Conservation (phyloP, 2,113 vertebrate genomes). For the Ammodytes marinus region DNA sequence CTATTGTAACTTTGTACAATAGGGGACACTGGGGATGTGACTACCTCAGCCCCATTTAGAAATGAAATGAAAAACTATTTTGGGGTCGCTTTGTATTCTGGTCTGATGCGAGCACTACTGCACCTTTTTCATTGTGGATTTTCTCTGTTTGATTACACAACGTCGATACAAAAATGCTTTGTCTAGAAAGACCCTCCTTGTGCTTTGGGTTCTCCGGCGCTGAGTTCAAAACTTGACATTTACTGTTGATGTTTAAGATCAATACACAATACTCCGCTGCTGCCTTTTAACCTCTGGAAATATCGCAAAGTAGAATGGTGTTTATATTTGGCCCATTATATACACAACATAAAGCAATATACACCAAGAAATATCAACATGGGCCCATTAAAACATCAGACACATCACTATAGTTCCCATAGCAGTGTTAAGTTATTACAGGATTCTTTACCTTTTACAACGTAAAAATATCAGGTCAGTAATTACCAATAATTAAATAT, state of each 20-base stretch:
- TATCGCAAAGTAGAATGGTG: conserved; percentile 1
- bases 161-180: conserved; percentile 35
- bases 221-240: conserved; percentile 40
- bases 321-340: conserved; percentile 26
- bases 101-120: neutral
- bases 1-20: too few species aligned
- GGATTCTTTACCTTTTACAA: neutral
- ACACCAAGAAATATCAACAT: neutral
- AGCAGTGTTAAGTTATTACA: neutral
- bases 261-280: conserved; percentile 26
- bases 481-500: neutral
- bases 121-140: neutral
- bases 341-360: neutral
- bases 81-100: neutral
- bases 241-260: conserved; percentile 29
- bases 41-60: too few species aligned
- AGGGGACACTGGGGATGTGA: too few species aligned
- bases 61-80: neutral
- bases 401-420: neutral
- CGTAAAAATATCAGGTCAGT: neutral
- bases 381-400: neutral
- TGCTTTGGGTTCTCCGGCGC: conserved; percentile 27
- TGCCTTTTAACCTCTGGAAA: conserved; percentile 23
- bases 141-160: conserved; percentile 13
- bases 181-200: neutral